Evolutionary conservation across 2,888 invertebrate species (phyloP), one percentile per base, ranked within the genome.

Genomic region (Anticlea derivata): DNA sequence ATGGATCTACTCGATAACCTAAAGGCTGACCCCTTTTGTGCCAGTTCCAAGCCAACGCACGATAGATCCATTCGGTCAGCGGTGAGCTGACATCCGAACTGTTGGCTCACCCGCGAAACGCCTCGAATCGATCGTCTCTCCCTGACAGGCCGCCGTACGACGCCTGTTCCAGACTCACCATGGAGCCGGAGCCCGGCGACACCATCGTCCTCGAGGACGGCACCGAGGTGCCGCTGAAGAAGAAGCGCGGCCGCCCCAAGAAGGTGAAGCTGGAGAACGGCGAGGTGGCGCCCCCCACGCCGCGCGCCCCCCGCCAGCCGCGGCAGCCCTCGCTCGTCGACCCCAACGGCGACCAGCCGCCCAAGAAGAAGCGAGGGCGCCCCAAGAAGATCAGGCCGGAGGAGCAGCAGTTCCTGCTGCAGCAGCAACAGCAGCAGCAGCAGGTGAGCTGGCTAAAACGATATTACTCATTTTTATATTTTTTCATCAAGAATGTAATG

Each of bases 171-270:
- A 91, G 91, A 69, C 81, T 91, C 68, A 90, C 90, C 23, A 88
- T 84, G 83, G 91, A 91, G 70, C 91, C 91, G 55, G 90, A 91
- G 73, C 86, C 87, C 31, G 90, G 91, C 1, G 91, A 91, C 80
- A 91, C 91, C 58, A 91, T 91, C 67, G 80, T 91, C 48, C 90
- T 92, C 44, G 93, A 93, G 71, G 93, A 93, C 81, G 93, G 93
- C 64, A 92, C 92, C 40, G 92, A 93, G 70, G 88, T 94, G 56
- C 94, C 95, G 0, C 94, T 95, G 35, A 96, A 96, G 87, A 97
- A 97, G 91, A 96, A 96, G 81, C 92, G 96, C n/a, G 97, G 97
- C 0, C 88, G 96, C n/a, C 96, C 97, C 54, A 96, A 96, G 89
- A 97, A 97, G 83, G 93, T 95, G 17, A 95, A 94, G 74, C 84